Base-by-base conservation (phyloP, 1,140 invertebrate species). In the Drosophila parabipectinata region DNA sequence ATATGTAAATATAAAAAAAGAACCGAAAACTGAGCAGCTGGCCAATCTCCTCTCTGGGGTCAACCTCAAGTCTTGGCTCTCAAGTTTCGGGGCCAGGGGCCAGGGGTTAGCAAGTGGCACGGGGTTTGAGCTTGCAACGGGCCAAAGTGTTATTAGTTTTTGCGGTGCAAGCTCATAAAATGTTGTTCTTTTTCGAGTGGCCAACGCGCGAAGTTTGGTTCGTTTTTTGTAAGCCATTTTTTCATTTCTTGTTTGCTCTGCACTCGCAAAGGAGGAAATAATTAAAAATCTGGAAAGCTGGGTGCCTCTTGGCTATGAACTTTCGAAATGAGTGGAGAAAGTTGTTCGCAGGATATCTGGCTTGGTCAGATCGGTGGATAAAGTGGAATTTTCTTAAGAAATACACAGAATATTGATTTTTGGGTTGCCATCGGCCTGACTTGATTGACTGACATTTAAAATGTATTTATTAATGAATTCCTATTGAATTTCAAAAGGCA, bases 101-200 rank as follows among this genome's bases (percentile, higher is more conserved):
- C 32, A n/a, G 57, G 4, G 59, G 26, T 21, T 44, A 45, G 3
- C 4, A 3, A 21, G 21, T 21, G 21, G 21, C 21, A 21, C 21
- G 21, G 3, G 21, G 21, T 21, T 21, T 21, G 21, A 21, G 21
- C 21, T 21, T 37, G 62, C 51, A 66, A 44, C 48, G 72, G 56
- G 50, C 62, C 57, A 76, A 85, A 85, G 81, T 87, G 82, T 85
- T 85, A 85, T 85, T 85, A 85, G 81, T 85, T 85, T 85, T 72
- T 85, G 81, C 74, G 82, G 83, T 85, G 74, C 61, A 71, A 48
- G 82, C 82, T 85, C 75, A 81, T 85, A 85, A 88, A 85, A 85
- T 85, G 78, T 88, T 85, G 79, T 82, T 51, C 62, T 72, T 81
- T 80, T 75, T 81, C 64, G 56, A 85, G 82, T 79, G 72, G 51